Evolutionary conservation across 2,113 vertebrate species (phyloP), one percentile per base, ranked within the genome.

Genomic region (Antennarius striatus): DNA sequence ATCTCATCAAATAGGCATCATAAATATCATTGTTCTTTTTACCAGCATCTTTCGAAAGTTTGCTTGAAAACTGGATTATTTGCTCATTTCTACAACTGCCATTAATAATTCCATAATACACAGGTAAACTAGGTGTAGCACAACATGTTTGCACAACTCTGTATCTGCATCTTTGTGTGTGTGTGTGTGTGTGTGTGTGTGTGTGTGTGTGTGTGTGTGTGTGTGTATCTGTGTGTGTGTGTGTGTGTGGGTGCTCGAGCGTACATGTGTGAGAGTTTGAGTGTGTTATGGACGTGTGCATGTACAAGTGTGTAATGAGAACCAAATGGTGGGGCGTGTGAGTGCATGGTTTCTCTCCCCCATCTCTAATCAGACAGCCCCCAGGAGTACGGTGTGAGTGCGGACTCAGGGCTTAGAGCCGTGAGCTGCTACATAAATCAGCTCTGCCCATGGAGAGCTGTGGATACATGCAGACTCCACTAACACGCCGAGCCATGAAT

Each of bases 361-460:
- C 90, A 88, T 89, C 89, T 87, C 86, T 92, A 93, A 93, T 93
- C 92, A 92, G 85, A 89, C 84, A 85, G 79, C 80, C 87, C 92
- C 87, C 91, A 77, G 73, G 90, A 89, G 91, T 75, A 89, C 39
- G 71, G 76, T 90, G 89, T 80, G 77, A 88, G 88, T 43, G 86
- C 46, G 62, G 87, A 81, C 84, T 84, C 22, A 0, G 72, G 75
- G 83, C 83, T 83, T 86, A 79, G 64, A 86, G 83, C 5, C 65
- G 81, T 80, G 85, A 89, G 79, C 84, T 77, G 85, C 78, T 73
- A 52, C 85, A 91, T 93, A 93, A 93, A 93, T 93, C 92, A 91
- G 72, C 49, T 82, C 85, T 87, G 80, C 84, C 83, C 84, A 82
- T 52, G 71, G 67, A 91, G 71, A 56, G 77, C 82, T 81, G 80